Evolutionary conservation across 2,888 invertebrate genomes (phyloP).

Genomic region (Carpatolechia fugitivella): DNA sequence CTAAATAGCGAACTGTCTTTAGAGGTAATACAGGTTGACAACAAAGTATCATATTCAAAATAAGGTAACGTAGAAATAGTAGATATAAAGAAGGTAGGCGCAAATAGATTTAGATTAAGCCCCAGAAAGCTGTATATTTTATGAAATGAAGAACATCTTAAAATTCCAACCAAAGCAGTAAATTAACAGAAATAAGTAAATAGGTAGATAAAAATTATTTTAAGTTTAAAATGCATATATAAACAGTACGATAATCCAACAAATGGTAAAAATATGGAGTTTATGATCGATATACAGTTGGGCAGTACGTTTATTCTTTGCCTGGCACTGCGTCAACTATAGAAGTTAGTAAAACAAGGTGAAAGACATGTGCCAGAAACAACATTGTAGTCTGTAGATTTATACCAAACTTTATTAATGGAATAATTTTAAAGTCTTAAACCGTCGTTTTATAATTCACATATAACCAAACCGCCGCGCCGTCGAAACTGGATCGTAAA

Average conservation of each 20-base stretch:
- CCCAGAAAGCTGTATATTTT: too few species aligned
- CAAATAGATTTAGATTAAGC: too few species aligned
- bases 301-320: background rate
- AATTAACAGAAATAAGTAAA: too few species aligned
- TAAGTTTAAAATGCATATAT: too few species aligned
- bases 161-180: too few species aligned
- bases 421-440: background rate
- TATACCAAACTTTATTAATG: conserved; percentile 1
- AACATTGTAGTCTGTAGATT: conserved; percentile 1
- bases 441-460: background rate
- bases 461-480: background rate
- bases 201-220: too few species aligned
- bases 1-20: background rate
- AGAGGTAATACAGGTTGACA: background rate
- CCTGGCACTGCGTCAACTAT: background rate
- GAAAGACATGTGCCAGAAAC: conserved; percentile 2
- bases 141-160: too few species aligned
- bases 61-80: too few species aligned
- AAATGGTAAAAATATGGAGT: too few species aligned
- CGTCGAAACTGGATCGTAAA: background rate
- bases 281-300: too few species aligned
- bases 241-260: too few species aligned
- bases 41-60: background rate
- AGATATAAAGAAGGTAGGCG: too few species aligned
- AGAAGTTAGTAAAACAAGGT: background rate